Conservation (phyloP, 1,140 invertebrate species). For the Teleogryllus occipitalis region DNA sequence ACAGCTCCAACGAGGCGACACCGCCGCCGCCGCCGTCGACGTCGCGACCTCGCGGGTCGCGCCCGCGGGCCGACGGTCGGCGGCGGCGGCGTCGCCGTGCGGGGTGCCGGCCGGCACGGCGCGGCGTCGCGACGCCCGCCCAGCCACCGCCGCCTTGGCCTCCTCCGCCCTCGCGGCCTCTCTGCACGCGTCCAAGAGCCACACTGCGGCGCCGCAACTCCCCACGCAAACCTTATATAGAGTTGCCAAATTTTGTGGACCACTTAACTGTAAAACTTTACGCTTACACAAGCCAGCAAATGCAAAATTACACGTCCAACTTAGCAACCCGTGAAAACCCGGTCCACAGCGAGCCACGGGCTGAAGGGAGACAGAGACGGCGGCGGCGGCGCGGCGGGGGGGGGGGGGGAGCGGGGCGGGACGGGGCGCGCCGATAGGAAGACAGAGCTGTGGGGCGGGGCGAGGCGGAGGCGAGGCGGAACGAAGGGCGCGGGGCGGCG, state of each 20-base stretch:
- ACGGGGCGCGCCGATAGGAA: constrained; percentile 7
- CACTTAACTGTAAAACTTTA: constrained; percentile 29
- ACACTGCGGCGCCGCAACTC: constrained; percentile 16
- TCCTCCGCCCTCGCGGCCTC: not conserved
- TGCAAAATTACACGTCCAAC: constrained; percentile 33
- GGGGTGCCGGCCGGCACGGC: too few relatives aligned
- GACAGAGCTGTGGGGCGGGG: not conserved
- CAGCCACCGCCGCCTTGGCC: not conserved
- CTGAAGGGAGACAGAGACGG: constrained; percentile 7
- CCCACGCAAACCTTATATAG: constrained; percentile 25
- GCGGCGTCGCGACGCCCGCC: not conserved
- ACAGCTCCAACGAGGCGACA: too few relatives aligned
- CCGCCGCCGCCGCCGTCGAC: too few relatives aligned
- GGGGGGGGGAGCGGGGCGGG: constrained; percentile 8
- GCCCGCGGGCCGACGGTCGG: too few relatives aligned
- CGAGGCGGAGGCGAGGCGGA: not conserved
- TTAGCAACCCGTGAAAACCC: constrained; percentile 31
- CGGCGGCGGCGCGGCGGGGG: not conserved
- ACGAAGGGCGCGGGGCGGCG: too few relatives aligned
- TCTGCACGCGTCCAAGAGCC: not conserved
- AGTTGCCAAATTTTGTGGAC: constrained; percentile 29
- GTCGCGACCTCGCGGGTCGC: too few relatives aligned
- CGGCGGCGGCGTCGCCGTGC: too few relatives aligned
- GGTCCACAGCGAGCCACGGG: constrained; percentile 16
- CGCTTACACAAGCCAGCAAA: constrained; percentile 28